Evolutionary conservation across 2,797 vertebrate species (phyloP), one percentile per base, ranked within the genome.

Genomic region (Monodelphis domestica): DNA sequence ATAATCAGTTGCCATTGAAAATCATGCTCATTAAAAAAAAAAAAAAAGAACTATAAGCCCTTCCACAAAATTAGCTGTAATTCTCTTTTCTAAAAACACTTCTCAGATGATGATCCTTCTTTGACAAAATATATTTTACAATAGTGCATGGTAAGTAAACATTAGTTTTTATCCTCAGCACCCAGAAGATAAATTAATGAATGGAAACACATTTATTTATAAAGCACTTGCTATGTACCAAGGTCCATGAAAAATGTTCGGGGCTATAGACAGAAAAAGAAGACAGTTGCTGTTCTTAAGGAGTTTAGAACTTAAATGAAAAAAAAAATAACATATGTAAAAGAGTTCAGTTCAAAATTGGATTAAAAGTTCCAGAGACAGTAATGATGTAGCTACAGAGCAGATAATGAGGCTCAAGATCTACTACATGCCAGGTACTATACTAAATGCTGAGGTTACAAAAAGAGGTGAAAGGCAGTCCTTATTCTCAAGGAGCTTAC

Each of bases 51-150:
- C 12, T 0, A 53, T 98, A 95, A 94, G 96, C 95, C 90, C 9
- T 24, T 84, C 87, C 93, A 89, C 89, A 54, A 63, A 91, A 92
- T 7, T 70, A 50, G 90, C 96, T 53, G n/a, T 94, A 54, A 94
- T 95, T 90, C 90, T 92, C 90, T 94, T 12, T 30, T 88, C 87
- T 87, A 89, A 94, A 10, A 6, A 38, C 33, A 1, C 93, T 51
- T 90, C 11, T 94, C 88, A 95, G 90, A 97, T 93, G 93, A 95
- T 89, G 93, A 97, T 95, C 88, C 96, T 9, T 93, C 94, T 94
- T 63, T 96, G 54, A 97, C 95, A 94, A 93, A 56, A 89, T 89
- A 95, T 89, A 70, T 89, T 95, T 93, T 88, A 54, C 33, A 84
- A 3, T 78, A 92, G 94, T 1, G 89, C 87, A 92, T 84, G 30